Evolutionary conservation across 2,888 invertebrate species (phyloP), one percentile per base, ranked within the genome.

Genomic region (Diarsia mendica): DNA sequence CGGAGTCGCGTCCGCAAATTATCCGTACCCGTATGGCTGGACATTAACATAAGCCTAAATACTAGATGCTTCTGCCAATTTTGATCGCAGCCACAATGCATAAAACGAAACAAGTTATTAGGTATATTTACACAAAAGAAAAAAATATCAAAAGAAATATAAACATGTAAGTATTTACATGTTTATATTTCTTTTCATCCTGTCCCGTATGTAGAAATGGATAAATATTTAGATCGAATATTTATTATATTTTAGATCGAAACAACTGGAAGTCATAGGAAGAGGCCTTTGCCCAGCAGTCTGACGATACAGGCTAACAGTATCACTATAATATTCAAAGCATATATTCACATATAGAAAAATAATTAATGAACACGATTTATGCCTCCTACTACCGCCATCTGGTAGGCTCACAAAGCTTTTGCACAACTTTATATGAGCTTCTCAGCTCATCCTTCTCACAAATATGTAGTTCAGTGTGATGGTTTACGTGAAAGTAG

Each of bases 341-440:
- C 8, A 58, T 58, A 58, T 13, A 51, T 28, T n/a, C 15, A 28
- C 15, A 6, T 8, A 20, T 5, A 39, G 18, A 39, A 75, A 66
- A 9, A 23, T 53, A 5, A 13, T 68, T 28, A 18, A 13, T 15
- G 49, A 13, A 46, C 15, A 33, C 13, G 2, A 13, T 66, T 2
- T 33, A 20, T 33, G 39, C 15, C 18, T 44, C 18, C 33, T 9
- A 61, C 1, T 60, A 76, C 6, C 73, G 81, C 81, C 83, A 84
- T 55, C 83, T 83, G 23, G 23, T 63, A 10, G 3, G n/a, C 13
- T 18, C 49, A 66, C n/a, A 60, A 73, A 70, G 11, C 10, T 55
- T 28, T 33, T 18, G 10, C 8, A 51, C 28, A 33, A 53, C 20
- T 44, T 8, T 20, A 20, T 9, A 1, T 11, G n/a, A 55, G 44